A percentile compares a stretch with the other conserved stretches of the same genome.
phyloP scores from a whole-genome alignment of 37 sponge, comb jelly and placozoan species.

The Agelas oroides region DNA sequence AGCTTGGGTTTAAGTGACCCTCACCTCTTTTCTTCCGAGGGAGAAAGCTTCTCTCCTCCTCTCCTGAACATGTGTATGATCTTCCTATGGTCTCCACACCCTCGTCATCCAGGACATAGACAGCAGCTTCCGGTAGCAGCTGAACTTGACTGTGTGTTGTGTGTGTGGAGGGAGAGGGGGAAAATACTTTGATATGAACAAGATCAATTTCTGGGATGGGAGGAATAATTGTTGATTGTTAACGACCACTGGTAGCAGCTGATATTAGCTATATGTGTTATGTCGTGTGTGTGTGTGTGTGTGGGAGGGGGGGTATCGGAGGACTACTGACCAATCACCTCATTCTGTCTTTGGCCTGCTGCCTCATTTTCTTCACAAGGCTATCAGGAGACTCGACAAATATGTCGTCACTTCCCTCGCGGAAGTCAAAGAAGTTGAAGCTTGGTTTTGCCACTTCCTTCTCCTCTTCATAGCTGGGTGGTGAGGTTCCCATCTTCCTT shows the following conservation, averaged over 20 bases:
- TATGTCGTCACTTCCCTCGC: background rate
- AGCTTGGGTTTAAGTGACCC: too few relatives aligned
- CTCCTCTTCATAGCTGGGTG: too few relatives aligned
- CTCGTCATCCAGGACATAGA: slow-evolving; percentile 19
- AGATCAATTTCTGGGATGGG: too few relatives aligned
- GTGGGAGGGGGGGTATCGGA: background rate
- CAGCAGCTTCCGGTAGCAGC: background rate
- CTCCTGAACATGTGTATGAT: slow-evolving; percentile 24
- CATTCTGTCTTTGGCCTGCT: background rate
- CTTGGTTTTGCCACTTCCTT: too few relatives aligned
- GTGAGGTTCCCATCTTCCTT: too few relatives aligned
- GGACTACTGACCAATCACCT: background rate
- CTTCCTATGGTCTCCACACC: slow-evolving; percentile 49
- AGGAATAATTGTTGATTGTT: too few relatives aligned
- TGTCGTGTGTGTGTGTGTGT: background rate
- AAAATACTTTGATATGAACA: too few relatives aligned
- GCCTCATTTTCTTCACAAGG: background rate
- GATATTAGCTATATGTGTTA: too few relatives aligned
- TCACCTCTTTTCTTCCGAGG: background rate
- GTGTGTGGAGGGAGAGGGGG: background rate
- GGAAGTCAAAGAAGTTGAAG: slow-evolving; percentile 17
- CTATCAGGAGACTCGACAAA: background rate
- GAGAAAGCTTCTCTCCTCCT: slow-evolving; percentile 4
- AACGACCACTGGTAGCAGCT: too few relatives aligned
- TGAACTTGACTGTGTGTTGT: background rate